Evolutionary conservation across 1,140 invertebrate genomes (phyloP).

Genomic region (Drosophila willistoni): DNA sequence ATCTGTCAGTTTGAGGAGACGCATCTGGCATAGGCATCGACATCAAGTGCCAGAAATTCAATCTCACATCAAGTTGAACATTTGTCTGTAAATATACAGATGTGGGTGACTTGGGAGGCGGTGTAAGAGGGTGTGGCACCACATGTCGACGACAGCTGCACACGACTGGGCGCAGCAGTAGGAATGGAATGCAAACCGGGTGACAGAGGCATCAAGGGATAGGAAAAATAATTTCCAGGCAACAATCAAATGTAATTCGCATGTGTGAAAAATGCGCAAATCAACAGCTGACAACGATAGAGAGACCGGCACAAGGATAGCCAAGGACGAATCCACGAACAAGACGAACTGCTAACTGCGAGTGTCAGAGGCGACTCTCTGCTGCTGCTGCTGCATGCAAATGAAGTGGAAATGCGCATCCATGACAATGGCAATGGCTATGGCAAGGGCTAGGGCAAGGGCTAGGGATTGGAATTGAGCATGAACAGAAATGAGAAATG

Average conservation of each 20-base stretch:
- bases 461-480: background rate
- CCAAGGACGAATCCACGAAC: background rate
- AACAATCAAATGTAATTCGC: conserved; percentile 75
- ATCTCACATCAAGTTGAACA: conserved; percentile 68
- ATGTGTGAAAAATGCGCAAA: conserved; percentile 53
- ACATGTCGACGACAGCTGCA: conserved; percentile 56
- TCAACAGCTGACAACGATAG: conserved; percentile 57
- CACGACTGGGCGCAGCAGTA: conserved; percentile 24
- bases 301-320: background rate
- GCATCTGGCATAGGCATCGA: conserved; percentile 45
- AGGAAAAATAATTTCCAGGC: conserved; percentile 64
- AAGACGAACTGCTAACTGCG: background rate
- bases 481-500: conserved; percentile 1
- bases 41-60: conserved; percentile 70
- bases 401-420: conserved; percentile 63
- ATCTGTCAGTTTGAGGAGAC: conserved; percentile 32
- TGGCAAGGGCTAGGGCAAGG: conserved; percentile 1
- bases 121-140: background rate
- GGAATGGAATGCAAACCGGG: conserved; percentile 4
- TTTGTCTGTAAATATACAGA: conserved; percentile 23
- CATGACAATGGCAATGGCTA: conserved; percentile 18
- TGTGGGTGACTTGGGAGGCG: background rate
- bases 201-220: conserved; percentile 29
- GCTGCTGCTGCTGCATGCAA: conserved; percentile 47
- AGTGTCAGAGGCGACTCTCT: background rate